phyloP scores from a whole-genome alignment of 2,888 invertebrate genomes.

The Orthosia gothica region DNA sequence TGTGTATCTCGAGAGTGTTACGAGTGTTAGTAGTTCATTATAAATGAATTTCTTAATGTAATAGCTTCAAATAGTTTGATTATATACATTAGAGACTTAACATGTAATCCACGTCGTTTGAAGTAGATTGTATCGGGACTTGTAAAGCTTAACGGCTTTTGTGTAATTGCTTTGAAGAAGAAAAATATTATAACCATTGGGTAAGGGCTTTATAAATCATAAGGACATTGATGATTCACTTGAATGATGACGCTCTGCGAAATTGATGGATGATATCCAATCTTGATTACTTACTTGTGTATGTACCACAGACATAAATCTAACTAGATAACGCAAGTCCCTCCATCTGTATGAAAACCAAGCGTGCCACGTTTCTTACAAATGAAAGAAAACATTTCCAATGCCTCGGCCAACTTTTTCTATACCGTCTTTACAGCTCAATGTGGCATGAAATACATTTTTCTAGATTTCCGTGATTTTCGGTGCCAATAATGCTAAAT shows the following conservation, averaged over 20 bases:
- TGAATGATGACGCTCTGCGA: constrained; percentile 45
- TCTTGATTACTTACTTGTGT: constrained; percentile 51
- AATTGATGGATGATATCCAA: constrained; percentile 55
- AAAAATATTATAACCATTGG: constrained; percentile 49
- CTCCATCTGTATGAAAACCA: too few relatives aligned
- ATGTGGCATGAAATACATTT: too few relatives aligned
- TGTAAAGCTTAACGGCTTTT: constrained; percentile 51
- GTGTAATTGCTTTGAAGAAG: constrained; percentile 52
- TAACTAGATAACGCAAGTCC: too few relatives aligned
- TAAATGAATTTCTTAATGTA: constrained; percentile 61
- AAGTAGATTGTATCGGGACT: constrained; percentile 54
- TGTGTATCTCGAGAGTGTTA: constrained; percentile 58
- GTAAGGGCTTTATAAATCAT: constrained; percentile 55
- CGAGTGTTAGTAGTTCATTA: constrained; percentile 63
- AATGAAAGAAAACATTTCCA: too few relatives aligned
- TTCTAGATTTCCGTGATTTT: too few relatives aligned
- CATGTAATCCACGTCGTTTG: constrained; percentile 60
- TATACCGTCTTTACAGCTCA: too few relatives aligned
- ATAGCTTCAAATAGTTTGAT: constrained; percentile 62
- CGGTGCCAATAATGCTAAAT: too few relatives aligned
- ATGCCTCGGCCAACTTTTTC: too few relatives aligned
- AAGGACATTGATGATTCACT: constrained; percentile 62
- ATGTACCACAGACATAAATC: background rate
- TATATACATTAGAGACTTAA: constrained; percentile 58
- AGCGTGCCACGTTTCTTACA: too few relatives aligned